Percentiles rank a stretch among this genome's conserved stretches.
Evolutionary conservation across 2,888 invertebrate species (phyloP).

Genomic region (Petrophora chlorosata): DNA sequence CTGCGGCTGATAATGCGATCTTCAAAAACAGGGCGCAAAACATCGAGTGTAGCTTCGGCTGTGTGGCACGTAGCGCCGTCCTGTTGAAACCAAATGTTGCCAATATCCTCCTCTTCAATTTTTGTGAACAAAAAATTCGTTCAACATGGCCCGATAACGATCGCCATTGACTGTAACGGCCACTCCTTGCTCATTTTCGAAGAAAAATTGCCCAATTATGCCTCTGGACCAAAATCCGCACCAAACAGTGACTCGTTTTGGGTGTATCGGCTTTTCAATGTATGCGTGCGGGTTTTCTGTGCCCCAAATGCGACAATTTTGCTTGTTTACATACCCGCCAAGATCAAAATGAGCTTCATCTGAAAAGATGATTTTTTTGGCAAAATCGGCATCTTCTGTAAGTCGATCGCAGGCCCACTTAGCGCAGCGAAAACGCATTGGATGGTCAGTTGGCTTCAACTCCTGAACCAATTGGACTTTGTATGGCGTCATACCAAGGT

Average conservation of each 20-base stretch:
- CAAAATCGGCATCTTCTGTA: not conserved
- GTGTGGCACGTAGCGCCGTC: too few species aligned
- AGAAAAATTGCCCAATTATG: too few species aligned
- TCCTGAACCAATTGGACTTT: too few species aligned
- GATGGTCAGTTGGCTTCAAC: too few species aligned
- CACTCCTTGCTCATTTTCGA: not conserved
- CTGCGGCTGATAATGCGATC: not conserved
- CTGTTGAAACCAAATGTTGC: too few species aligned
- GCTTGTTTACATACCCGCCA: too few species aligned
- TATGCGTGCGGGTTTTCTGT: slow-evolving; percentile 7
- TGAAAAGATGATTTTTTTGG: not conserved
- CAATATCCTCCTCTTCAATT: too few species aligned
- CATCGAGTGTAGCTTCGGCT: too few species aligned
- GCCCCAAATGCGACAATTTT: slow-evolving; percentile 1
- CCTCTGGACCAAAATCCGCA: too few species aligned
- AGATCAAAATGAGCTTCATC: too few species aligned
- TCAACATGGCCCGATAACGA: not conserved
- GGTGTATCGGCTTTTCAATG: slow-evolving; percentile 5
- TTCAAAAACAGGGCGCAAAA: not conserved
- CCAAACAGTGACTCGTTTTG: slow-evolving; percentile 1
- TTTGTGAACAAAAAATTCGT: not conserved
- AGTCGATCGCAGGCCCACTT: not conserved
- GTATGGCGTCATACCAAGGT: too few species aligned
- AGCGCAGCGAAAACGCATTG: not conserved
- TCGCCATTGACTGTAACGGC: not conserved